Evolutionary conservation across 2,888 invertebrate species (phyloP), one percentile per base, ranked within the genome.

Genomic region (Drosophila villosipedis): DNA sequence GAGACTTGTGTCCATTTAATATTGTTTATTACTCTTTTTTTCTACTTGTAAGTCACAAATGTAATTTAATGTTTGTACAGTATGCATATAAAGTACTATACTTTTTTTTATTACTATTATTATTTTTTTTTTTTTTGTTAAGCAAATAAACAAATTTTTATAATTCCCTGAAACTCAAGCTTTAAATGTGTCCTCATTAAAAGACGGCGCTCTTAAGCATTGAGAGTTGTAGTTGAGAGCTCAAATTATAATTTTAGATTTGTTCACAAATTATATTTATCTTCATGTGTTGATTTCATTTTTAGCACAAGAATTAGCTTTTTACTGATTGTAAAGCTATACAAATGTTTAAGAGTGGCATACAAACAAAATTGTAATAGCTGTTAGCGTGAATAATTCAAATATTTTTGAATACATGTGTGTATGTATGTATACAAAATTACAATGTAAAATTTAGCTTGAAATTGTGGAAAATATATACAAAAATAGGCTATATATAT

Each of bases 321-420:
- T 70, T 59, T 59, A 65, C 52, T 58, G 53, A 62, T 62, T 58
- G 62, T 63, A 52, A 47, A 47, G 54, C 41, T 41, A 63, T 16
- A 52, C 30, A 37, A 14, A 54, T 47, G 33, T 41, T 61, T 41
- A 41, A n/a, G n/a, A n/a, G 19, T n/a, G 62, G 25, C 33, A 28
- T n/a, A 54, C 14, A 49, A 9, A 31, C 41, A n/a, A 54, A 37
- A 22, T 49, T 55, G 28, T 43, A 68, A 72, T 60, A 76, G 68
- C 68, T 80, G 78, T 72, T 72, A 83, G 72, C 55, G 50, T 55
- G 31, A 69, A 78, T 66, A 78, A 69, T 75, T 80, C 47, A 47
- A 80, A 76, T 53, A 63, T 50, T 72, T 68, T 43, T 43, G 22
- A 43, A 59, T 54, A 59, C 53, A 58, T 54, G 43, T 43, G 22